These are phyloP conservation scores for Odontothrips loti DNA, from an alignment of 2,888 invertebrate genomes.

Conservation along the genomic window DNA sequence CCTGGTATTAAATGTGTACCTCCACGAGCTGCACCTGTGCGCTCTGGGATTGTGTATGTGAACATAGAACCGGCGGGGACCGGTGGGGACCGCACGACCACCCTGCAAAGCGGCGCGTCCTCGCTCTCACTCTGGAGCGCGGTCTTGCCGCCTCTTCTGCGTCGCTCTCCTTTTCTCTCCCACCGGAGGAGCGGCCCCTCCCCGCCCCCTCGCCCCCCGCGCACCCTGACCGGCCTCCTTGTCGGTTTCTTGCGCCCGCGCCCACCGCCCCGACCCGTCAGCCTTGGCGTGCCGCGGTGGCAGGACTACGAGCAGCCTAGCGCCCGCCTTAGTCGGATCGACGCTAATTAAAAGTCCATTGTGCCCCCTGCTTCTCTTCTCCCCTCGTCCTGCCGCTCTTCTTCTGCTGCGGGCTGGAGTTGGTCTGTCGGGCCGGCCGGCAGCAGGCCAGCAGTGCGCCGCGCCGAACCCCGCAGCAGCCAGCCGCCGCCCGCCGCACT, in stretches of 20 bases:
- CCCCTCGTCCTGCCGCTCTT: background rate
- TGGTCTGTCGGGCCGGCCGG: background rate
- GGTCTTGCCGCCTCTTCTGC: too few relatives aligned
- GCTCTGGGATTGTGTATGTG: background rate
- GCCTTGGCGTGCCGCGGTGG: background rate
- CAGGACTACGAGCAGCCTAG: too few relatives aligned
- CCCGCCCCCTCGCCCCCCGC: too few relatives aligned
- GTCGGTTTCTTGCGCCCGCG: too few relatives aligned
- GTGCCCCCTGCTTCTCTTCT: background rate
- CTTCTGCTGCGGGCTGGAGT: background rate
- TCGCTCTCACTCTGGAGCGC: background rate
- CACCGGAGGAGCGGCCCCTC: too few relatives aligned
- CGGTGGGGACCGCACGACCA: background rate
- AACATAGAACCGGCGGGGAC: background rate
- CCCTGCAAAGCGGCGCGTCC: background rate
- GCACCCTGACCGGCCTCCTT: too few relatives aligned
- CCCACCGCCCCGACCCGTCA: too few relatives aligned
- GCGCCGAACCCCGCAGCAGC: background rate
- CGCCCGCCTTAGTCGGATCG: background rate
- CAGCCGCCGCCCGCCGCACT: background rate
- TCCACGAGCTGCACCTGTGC: background rate
- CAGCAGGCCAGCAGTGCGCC: background rate
- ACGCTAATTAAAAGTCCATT: slow-evolving; percentile 14
- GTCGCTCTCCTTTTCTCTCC: too few relatives aligned
- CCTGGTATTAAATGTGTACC: background rate